Evolutionary conservation across 1,140 invertebrate species (phyloP).

Genomic region (Eubasilissa regina): DNA sequence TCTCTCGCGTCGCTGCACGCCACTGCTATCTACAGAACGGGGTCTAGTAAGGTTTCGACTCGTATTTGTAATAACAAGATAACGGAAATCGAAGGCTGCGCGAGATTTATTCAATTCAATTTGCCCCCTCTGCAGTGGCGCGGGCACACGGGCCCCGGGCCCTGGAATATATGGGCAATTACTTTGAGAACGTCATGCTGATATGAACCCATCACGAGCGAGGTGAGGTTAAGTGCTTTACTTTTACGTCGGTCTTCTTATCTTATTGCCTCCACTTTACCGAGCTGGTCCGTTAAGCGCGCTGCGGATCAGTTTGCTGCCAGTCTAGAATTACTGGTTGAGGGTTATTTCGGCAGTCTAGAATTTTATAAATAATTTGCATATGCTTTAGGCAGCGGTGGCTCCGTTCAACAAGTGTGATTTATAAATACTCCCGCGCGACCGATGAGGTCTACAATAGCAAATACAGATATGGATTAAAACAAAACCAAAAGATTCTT

Average conservation of each 20-base stretch:
- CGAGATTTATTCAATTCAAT: slow-evolving; percentile 21
- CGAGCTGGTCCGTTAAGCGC: no score
- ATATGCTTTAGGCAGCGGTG: background rate
- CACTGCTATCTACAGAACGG: no score
- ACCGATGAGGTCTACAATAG: no score
- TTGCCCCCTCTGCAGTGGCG: background rate
- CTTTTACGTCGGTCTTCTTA: background rate
- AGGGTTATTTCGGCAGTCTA: background rate
- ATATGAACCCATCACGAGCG: slow-evolving; percentile 27
- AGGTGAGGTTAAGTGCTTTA: slow-evolving; percentile 22
- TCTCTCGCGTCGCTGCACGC: no score
- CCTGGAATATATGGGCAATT: background rate
- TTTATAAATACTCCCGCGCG: no score
- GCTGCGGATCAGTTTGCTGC: no score
- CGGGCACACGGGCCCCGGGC: background rate
- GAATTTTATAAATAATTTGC: background rate
- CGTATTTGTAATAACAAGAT: slow-evolving; percentile 10
- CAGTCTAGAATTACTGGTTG: no score
- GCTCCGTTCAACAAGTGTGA: no score
- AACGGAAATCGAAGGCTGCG: background rate
- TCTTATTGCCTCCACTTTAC: background rate
- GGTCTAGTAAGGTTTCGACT: no score
- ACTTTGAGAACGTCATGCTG: slow-evolving; percentile 23
- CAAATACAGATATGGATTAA: no score
- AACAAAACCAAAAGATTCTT: no score